Conservation (phyloP, 2,113 vertebrate species). For the Anhinga rufa region DNA sequence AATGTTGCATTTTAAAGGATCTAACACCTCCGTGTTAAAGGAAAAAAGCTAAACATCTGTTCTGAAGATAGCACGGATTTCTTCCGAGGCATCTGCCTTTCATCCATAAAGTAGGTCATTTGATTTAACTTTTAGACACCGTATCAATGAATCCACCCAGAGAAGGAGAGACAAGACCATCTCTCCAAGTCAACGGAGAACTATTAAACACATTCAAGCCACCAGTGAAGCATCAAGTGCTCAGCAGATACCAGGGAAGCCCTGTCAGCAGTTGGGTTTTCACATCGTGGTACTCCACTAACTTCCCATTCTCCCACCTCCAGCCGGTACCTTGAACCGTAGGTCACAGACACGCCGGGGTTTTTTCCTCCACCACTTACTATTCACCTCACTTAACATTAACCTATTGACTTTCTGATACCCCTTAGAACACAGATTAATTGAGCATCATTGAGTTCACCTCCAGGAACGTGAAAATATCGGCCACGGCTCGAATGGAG, state of each 20-base stretch:
- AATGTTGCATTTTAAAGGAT: not conserved
- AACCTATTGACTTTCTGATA: constrained; percentile 33
- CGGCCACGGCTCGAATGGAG: not conserved
- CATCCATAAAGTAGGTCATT: constrained; percentile 45
- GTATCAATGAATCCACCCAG: not conserved
- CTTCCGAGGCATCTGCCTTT: constrained; percentile 30
- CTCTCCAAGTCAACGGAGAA: not conserved
- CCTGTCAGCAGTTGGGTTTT: not conserved
- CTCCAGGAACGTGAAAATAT: not conserved
- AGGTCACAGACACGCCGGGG: not conserved
- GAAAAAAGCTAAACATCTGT: constrained; percentile 40
- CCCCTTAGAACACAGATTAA: constrained; percentile 32
- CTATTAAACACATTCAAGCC: not conserved
- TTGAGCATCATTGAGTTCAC: not conserved
- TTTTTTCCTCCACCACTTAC: not conserved
- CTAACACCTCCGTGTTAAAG: constrained; percentile 9
- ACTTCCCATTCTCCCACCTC: not conserved
- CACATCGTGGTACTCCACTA: not conserved
- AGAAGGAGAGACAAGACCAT: not conserved
- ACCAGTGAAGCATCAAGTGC: not conserved
- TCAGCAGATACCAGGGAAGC: not conserved
- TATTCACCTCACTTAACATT: constrained; percentile 23
- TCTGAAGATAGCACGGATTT: constrained; percentile 25
- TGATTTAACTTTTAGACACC: constrained; percentile 4
- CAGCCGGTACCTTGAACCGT: not conserved